Conservation (phyloP, 2,888 invertebrate species). For the Troilus luridus region DNA sequence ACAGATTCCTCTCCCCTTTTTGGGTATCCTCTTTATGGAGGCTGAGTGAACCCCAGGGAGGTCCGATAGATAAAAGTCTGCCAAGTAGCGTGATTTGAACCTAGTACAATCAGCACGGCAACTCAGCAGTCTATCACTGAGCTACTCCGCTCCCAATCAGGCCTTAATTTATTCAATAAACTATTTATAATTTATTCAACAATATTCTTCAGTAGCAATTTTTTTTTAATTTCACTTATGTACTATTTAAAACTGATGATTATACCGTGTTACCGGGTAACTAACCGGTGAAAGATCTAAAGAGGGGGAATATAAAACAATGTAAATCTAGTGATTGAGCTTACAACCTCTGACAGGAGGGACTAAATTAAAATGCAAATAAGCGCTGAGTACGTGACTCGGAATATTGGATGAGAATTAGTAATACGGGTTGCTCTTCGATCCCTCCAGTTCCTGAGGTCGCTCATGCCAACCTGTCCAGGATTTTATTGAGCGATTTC, state of each 20-base stretch:
- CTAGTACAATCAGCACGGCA: too few relatives aligned
- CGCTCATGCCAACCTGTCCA: too few relatives aligned
- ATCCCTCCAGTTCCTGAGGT: not conserved
- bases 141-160: too few relatives aligned
- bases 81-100: too few relatives aligned
- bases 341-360: not conserved
- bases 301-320: not conserved
- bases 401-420: not conserved
- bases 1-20: too few relatives aligned
- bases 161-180: too few relatives aligned
- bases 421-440: not conserved
- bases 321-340: constrained; percentile 6
- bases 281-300: not conserved
- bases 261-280: not conserved
- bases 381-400: not conserved
- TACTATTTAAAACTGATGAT: not conserved
- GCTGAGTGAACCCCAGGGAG: too few relatives aligned
- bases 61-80: too few relatives aligned
- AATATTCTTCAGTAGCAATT: too few relatives aligned
- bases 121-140: too few relatives aligned
- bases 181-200: too few relatives aligned
- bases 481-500: not conserved
- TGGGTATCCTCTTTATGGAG: too few relatives aligned
- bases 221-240: not conserved
- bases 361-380: constrained; percentile 25